Evolutionary conservation across 1,140 invertebrate genomes (phyloP).

Genomic region (Aradophagus sp.): DNA sequence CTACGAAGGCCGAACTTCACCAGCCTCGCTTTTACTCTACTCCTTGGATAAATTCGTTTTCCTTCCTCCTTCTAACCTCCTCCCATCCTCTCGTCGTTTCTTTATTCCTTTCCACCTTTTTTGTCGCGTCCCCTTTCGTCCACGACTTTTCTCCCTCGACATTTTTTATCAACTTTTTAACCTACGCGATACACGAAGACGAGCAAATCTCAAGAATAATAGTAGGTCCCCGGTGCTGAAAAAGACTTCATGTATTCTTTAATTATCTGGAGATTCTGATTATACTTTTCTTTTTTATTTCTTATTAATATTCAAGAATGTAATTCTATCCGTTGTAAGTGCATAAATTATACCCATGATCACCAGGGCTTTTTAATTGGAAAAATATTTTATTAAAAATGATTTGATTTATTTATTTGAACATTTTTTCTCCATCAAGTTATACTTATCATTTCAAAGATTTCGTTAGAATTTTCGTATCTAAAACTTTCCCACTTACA

Average conservation of each 20-base stretch:
- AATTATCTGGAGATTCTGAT: constrained; percentile 56
- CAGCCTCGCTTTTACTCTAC: constrained; percentile 44
- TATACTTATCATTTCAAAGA: too few relatives aligned
- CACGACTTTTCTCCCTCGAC: constrained; percentile 17
- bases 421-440: too few relatives aligned
- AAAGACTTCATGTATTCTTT: constrained; percentile 53
- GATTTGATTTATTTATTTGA: too few relatives aligned
- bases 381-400: too few relatives aligned
- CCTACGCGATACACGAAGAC: constrained; percentile 53
- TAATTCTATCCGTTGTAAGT: not conserved
- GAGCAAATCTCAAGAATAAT: constrained; percentile 60
- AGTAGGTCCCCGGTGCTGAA: constrained; percentile 39
- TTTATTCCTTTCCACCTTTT: not conserved
- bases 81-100: constrained; percentile 13
- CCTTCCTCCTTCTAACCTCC: constrained; percentile 48
- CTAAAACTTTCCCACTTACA: too few relatives aligned
- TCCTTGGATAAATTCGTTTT: constrained; percentile 55
- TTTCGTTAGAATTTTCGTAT: too few relatives aligned
- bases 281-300: constrained; percentile 29
- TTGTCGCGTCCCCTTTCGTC: constrained; percentile 26
- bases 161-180: constrained; percentile 58
- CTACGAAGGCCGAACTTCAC: constrained; percentile 51
- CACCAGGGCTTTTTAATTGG: too few relatives aligned
- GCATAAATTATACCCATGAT: too few relatives aligned
- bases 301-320: constrained; percentile 2